Base-by-base conservation (phyloP, 2,113 vertebrate genomes). In the Trichomycterus rosablanca region DNA sequence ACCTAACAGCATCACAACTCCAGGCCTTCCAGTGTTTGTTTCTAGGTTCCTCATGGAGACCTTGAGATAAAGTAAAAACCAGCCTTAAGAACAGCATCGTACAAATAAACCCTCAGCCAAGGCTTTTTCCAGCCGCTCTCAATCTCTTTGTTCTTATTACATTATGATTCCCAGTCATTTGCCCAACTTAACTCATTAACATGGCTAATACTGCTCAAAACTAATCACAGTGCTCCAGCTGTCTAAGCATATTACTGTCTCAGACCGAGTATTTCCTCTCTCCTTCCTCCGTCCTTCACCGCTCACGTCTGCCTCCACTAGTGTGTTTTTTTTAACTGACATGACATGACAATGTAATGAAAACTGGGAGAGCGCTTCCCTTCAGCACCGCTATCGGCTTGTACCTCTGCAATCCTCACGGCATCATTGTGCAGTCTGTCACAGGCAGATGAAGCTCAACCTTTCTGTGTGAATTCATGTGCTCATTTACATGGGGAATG, bases 161-260 rank as follows among this genome's bases (percentile, higher is more conserved):
- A 28, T 54, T 49, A 34, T 49, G 55, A 66, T 66, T 56, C 40
- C 50, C 46, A 56, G 56, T 56, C 49, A 44, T 71, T 44, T 51
- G 44, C 34, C 18, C 28, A 45, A 56, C 57, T 66, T 60, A 60
- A 70, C 42, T 65, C 57, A 45, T 56, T 66, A 66, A 50, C 44
- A 56, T 61, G 63, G 63, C 52, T 57, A 50, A 71, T 56, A 71
- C 68, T 28, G 55, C 68, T 66, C 51, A 43, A 56, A 42, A 37
- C 32, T 28, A 59, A 57, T 61, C 57, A 61, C 23, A 46, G 48
- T 15, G 15, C 50, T 71, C 57, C 57, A 71, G 63, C 63, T 71
- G 68, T 66, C 68, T 71, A 57, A 45, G 55, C 54, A 24, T 56
- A 71, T 71, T 66, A 49, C 45, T 19, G 63, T 57, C 57, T 28